Evolutionary conservation across 2,888 invertebrate species (phyloP), one percentile per base, ranked within the genome.

Genomic region (Plebejus argus): DNA sequence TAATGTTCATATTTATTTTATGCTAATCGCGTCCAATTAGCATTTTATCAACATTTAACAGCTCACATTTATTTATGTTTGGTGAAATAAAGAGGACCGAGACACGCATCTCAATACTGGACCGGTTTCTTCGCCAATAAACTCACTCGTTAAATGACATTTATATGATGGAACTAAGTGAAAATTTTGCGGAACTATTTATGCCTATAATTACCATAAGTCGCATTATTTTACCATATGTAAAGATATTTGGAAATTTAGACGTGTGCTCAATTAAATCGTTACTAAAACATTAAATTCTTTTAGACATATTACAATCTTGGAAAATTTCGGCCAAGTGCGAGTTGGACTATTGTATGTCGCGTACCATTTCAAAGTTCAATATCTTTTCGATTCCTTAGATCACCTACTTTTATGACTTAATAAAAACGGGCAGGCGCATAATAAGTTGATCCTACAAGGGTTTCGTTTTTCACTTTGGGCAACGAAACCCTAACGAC

Each of bases 1-100:
- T 74, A 74, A 74, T 74, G 74, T 53, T 74, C 74, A 49, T 74
- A 74, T 74, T 72, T 53, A 74, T 74, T 74, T 74, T 74, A 74
- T 74, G 74, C 74, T 74, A 74, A 74, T 74, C 12, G 23, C 23
- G 18, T 28, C 12, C 15, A 49, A 74, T 74, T 74, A 74, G 53
- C 53, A 74, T 74, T 74, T 74, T 74, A 53, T 53, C 23, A 18
- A 74, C 18, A 28, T 74, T 18, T 74, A 74, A 74, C 23, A 28
- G 49, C 49, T 74, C 20, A 74, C 49, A 28, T 74, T 74, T 28
- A 72, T 72, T 72, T 72, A 72, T 72, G 53, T 53, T 74, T 74
- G 15, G 74, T 53, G 28, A 53, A 74, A 53, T 53, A 28, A 74
- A 74, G 49, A 74, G 49, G 39, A n/a, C 12, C 23, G 49, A 72